These are phyloP conservation scores for Allobates femoralis DNA, from an alignment of 2,797 vertebrate genomes.

Conservation along the genomic window DNA sequence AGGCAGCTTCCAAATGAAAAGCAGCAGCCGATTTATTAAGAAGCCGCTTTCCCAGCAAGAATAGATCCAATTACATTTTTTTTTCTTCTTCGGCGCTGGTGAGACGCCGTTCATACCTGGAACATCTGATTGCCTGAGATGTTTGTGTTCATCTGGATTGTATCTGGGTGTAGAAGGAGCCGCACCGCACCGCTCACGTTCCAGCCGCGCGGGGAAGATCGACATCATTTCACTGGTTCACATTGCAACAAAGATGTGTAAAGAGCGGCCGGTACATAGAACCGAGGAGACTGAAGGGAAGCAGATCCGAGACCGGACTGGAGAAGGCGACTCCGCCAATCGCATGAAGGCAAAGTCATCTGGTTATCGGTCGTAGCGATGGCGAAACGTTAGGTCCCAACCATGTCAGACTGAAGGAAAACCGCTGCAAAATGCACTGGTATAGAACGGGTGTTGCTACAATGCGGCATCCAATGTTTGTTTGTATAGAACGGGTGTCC, in stretches of 20 bases:
- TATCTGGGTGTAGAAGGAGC: conserved; percentile 70
- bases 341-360: too few relatives aligned
- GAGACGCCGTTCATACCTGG: conserved; percentile 64
- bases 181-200: conserved; percentile 71
- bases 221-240: conserved; percentile 72
- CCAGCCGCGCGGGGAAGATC: conserved; percentile 71
- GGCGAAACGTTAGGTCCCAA: neutral
- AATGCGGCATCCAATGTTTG: too few relatives aligned
- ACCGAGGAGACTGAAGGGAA: conserved; percentile 70
- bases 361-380: conserved; percentile 52
- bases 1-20: conserved; percentile 67
- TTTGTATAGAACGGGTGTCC: neutral
- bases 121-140: conserved; percentile 64
- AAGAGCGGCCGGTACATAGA: conserved; percentile 68
- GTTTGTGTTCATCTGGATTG: conserved; percentile 73
- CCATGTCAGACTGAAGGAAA: neutral
- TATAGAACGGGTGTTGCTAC: neutral
- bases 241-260: conserved; percentile 74
- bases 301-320: conserved; percentile 63
- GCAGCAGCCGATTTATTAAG: conserved; percentile 70
- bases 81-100: conserved; percentile 30
- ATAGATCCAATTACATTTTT: conserved; percentile 64
- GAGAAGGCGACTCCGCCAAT: conserved; percentile 56
- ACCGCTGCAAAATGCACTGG: neutral
- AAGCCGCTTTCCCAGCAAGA: conserved; percentile 64